Base-by-base conservation (phyloP, 2,888 invertebrate species). In the Eupithecia centaureata region DNA sequence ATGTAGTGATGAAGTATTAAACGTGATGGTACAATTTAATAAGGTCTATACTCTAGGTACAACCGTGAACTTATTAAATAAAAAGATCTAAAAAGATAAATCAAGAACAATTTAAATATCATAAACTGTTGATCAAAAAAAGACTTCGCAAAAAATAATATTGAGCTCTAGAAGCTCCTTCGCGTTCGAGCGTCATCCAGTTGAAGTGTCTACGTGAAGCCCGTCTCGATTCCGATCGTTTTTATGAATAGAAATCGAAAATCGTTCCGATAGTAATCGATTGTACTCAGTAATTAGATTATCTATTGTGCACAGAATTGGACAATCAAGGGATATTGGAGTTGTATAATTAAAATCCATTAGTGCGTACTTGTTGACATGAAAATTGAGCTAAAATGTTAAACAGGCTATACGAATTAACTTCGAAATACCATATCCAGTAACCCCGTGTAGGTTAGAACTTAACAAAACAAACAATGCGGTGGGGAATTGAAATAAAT, bases 81-180 rank as follows among this genome's bases (percentile, higher is more conserved):
- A 42, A 18, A 10, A 18, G 2, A 0, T 42, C 2, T 10, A 42
- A 18, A 42, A n/a, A n/a, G 38, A 38, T 10, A 0, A 18, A 42
- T 42, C 42, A 42, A 18, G 10, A 22, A 12, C 10, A 10, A 47
- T 27, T 15, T 15, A 52, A 13, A 27, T 52, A 52, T 27, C 56
- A 28, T 28, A 56, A 54, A 32, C 58, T 63, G 66, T 54, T 25
- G 60, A 33, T 61, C 35, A 35, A 33, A 61, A 51, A 33, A 33
- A 15, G 15, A 22, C 32, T 30, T 47, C 47, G 5, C 30, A 18
- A 25, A 51, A 80, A 78, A 79, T 81, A 80, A 82, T 81, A 80
- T 81, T 78, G 75, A 75, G 75, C 67, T 75, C 54, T 73, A 77
- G 77, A 76, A 79, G 82, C 75, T 79, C 78, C 74, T 80, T 84